These are phyloP conservation scores for Geothlypis trichas DNA, from an alignment of 2,113 vertebrate species.

Conservation along the genomic window DNA sequence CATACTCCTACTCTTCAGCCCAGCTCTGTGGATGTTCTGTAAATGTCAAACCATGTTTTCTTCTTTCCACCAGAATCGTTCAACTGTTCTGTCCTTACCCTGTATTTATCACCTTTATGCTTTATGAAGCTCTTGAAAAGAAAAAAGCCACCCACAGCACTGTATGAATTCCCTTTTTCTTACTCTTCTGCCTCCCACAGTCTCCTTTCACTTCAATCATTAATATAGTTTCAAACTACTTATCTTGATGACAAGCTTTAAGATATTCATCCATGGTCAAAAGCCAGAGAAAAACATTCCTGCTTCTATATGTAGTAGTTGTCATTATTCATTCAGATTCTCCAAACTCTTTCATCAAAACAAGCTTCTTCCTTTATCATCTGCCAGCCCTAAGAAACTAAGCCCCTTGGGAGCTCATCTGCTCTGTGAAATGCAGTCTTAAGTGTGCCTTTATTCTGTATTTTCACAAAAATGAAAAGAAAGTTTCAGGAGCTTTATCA, in stretches of 20 bases:
- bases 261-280: slow-evolving; percentile 8
- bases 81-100: background rate
- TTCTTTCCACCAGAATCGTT: background rate
- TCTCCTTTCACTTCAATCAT: slow-evolving; percentile 31
- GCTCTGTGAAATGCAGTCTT: slow-evolving; percentile 14
- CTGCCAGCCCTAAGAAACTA: background rate
- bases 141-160: slow-evolving; percentile 19
- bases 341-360: slow-evolving; percentile 39
- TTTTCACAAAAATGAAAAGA: background rate
- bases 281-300: background rate
- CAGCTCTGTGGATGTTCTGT: background rate
- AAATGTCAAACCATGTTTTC: background rate
- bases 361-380: slow-evolving; percentile 33
- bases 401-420: slow-evolving; percentile 38
- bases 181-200: slow-evolving; percentile 8
- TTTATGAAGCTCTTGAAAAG: slow-evolving; percentile 9
- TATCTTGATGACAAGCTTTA: slow-evolving; percentile 10
- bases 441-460: background rate
- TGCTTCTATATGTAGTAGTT: background rate
- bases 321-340: slow-evolving; percentile 33
- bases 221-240: slow-evolving; percentile 32
- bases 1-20: background rate
- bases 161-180: background rate
- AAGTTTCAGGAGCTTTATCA: background rate
- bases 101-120: slow-evolving; percentile 7